A percentile compares a stretch with the other conserved stretches of the same genome.
phyloP scores from a whole-genome alignment of 2,113 vertebrate genomes.

The Promerops cafer region DNA sequence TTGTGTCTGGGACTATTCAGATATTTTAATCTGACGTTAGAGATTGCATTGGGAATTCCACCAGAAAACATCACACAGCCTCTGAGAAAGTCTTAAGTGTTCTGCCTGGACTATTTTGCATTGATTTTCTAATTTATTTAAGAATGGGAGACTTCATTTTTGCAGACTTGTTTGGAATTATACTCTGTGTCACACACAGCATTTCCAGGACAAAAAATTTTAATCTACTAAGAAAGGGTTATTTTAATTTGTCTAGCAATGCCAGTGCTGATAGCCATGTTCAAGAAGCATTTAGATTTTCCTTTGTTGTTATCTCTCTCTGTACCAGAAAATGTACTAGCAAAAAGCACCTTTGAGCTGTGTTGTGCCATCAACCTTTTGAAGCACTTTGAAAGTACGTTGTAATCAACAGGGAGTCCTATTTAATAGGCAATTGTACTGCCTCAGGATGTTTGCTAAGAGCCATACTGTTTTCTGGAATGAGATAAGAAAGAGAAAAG shows the following conservation, averaged over 20 bases:
- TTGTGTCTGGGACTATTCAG: background rate
- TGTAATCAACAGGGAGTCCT: constrained; percentile 4
- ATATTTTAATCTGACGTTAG: background rate
- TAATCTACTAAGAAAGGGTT: background rate
- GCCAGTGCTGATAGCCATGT: background rate
- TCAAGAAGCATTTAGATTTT: background rate
- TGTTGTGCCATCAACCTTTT: background rate
- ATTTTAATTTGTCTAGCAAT: background rate
- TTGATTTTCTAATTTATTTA: background rate
- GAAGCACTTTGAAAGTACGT: background rate
- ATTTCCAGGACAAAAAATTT: background rate
- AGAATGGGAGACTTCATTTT: background rate
- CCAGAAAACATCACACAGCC: background rate
- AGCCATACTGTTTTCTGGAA: background rate
- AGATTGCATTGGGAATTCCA: background rate
- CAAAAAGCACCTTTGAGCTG: background rate
- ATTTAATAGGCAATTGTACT: background rate
- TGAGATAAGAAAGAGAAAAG: background rate
- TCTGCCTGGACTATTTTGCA: background rate
- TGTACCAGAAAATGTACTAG: background rate
- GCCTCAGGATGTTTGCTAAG: background rate
- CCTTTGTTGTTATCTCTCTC: background rate
- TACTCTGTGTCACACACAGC: background rate
- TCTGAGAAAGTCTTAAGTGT: background rate
- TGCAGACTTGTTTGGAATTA: background rate